Conservation (phyloP, 2,113 vertebrate genomes). For the Macrotis lagotis region DNA sequence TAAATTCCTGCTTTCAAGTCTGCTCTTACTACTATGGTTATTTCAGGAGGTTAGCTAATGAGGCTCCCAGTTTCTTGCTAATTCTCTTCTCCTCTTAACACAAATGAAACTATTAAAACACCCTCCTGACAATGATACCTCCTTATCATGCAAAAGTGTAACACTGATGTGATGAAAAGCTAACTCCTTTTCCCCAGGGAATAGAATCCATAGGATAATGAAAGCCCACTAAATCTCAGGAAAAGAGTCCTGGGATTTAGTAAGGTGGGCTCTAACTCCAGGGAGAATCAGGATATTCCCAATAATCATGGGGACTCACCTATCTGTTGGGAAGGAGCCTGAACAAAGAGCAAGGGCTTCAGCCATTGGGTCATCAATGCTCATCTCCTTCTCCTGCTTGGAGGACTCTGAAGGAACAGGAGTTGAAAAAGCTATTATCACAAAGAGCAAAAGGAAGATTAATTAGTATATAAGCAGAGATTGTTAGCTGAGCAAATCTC, state of each 20-base stretch:
- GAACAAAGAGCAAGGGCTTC: conserved; percentile 85
- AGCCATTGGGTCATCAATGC: conserved; percentile 81
- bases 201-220: neutral
- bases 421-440: conserved; percentile 76
- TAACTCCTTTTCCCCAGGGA: conserved; percentile 25
- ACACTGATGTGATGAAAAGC: neutral
- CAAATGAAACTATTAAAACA: conserved; percentile 47
- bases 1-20: conserved; percentile 12
- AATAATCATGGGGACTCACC: conserved; percentile 80
- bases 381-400: conserved; percentile 79
- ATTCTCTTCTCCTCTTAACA: conserved; percentile 12
- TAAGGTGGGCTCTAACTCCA: neutral
- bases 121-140: conserved; percentile 8
- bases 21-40: conserved; percentile 30
- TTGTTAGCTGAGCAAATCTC: conserved; percentile 33
- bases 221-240: neutral
- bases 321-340: conserved; percentile 85
- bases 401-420: conserved; percentile 72
- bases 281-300: neutral
- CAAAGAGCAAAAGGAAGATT: conserved; percentile 31
- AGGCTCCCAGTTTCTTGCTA: neutral
- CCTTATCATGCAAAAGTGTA: conserved; percentile 45
- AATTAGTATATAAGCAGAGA: conserved; percentile 31
- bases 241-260: conserved; percentile 27
- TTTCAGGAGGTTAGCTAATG: conserved; percentile 22